Conservation (phyloP, 2,113 vertebrate species). For the Tupaia chinensis region DNA sequence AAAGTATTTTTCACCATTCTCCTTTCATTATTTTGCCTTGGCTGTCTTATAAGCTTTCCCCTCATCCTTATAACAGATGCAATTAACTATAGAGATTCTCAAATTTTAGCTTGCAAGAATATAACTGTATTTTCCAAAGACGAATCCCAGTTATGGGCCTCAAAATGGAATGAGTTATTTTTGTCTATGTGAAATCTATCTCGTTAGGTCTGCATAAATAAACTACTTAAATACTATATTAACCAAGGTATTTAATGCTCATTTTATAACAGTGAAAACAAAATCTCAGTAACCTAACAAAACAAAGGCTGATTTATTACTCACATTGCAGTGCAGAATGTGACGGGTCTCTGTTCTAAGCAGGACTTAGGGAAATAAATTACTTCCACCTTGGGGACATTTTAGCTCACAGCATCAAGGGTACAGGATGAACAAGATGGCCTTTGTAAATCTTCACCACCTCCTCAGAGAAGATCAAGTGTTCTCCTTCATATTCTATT, state of each 20-base stretch:
- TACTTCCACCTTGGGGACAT: neutral
- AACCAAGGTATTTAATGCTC: neutral
- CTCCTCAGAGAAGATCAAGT: neutral
- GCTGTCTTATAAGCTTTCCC: neutral
- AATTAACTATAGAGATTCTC: neutral
- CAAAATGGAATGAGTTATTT: slow-evolving; percentile 32
- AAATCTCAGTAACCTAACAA: neutral
- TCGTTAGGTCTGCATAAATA: slow-evolving; percentile 25
- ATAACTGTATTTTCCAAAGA: neutral
- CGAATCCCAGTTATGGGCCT: neutral
- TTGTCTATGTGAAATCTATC: neutral
- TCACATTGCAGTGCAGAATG: neutral
- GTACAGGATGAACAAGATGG: neutral
- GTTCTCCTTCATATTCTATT: neutral
- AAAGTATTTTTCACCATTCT: slow-evolving; percentile 38
- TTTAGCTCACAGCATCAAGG: too few relatives aligned
- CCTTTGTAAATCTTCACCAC: too few relatives aligned
- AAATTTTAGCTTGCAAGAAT: neutral
- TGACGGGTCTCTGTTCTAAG: neutral
- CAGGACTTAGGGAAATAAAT: neutral
- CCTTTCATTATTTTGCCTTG: slow-evolving; percentile 26
- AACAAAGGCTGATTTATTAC: neutral
- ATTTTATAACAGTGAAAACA: slow-evolving; percentile 7
- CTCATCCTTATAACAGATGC: neutral
- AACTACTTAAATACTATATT: neutral